Evolutionary conservation across 2,113 vertebrate species (phyloP), one percentile per base, ranked within the genome.

Genomic region (Mesembrinibis cayennensis): DNA sequence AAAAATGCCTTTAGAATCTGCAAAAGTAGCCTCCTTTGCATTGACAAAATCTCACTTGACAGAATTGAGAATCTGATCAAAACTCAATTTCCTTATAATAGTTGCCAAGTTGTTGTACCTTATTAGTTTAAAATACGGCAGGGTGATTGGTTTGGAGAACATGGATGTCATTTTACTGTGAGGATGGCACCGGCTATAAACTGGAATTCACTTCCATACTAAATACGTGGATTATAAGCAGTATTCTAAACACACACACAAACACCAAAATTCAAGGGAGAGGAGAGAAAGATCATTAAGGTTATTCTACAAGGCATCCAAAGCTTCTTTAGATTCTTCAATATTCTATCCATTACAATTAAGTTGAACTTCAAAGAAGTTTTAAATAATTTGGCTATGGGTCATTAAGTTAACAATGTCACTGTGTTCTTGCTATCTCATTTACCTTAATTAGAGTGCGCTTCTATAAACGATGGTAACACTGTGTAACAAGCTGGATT

Each of bases 361-460:
- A 93, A 89, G 84, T 82, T 62, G n/a, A 93, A 90, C 77, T 96
- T 97, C 87, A 66, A 27, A n/a, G 91, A 97, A 97, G 72, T 97
- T 95, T 94, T 80, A 94, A 95, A 67, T 96, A 95, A 95, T 92
- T 87, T 95, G 89, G 63, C 65, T 66, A 18, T 29, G 90, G 97
- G 93, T 97, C 96, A 87, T 97, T 94, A 97, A 96, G 91, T 95
- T 95, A 90, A 44, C 96, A 97, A 89, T 97, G 96, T 93, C 95
- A 97, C 78, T n/a, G 85, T 94, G 92, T 67, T 96, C 95, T 96
- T 97, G 89, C 91, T 91, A 73, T 96, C 91, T 97, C 95, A 49
- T 97, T 97, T 96, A 86, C 90, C 94, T 96, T 97, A 96, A 98
- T 97, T 97, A 94, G 93, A 92, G 77, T 93, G 92, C 89, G 88